Base-by-base conservation (phyloP, 1,140 invertebrate species). In the Drosophila pseudoananassae region DNA sequence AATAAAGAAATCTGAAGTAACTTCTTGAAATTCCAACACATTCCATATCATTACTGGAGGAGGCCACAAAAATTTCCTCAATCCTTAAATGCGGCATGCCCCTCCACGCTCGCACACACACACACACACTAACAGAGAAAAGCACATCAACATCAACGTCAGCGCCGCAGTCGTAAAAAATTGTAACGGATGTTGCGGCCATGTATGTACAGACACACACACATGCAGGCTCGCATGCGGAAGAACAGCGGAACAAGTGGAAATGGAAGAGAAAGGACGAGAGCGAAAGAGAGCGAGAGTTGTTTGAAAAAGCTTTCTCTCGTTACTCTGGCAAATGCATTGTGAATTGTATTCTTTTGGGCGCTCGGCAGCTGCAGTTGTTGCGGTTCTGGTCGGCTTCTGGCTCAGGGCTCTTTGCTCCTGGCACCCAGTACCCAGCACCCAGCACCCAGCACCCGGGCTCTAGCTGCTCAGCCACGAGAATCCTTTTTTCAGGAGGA, bases 21-120 rank as follows among this genome's bases (percentile, higher is more conserved):
- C 76, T 82, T 90, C 87, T 90, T 90, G 78, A 90, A 90, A 90
- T 90, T 90, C 87, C 87, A 90, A 90, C 82, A 88, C 87, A 90
- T 83, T 90, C 87, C 78, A 83, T 90, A 90, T 87, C 87, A 90
- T 88, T 90, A 90, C 82, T 78, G 76, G 75, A 82, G 87, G 72
- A 87, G 78, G 82, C 87, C 87, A 77, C 87, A 90, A 78, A 85
- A 90, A 90, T 90, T 78, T 79, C 58, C 83, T 90, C 87, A 90
- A 90, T 90, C 87, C 76, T 79, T 80, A 78, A 87, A 83, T 90
- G 87, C 65, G 82, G 74, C 78, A 80, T 74, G 51, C 64, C 43
- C 45, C 51, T 27, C 55, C 25, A 58, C 52, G 8, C 68, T 54
- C 47, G 68, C 54, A 51, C 25, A 31, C 53, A 46, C 17, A 52